Percentiles rank a stretch among this genome's conserved stretches.
Conservation (phyloP, 2,797 vertebrate species). For the Pampus argenteus region DNA sequence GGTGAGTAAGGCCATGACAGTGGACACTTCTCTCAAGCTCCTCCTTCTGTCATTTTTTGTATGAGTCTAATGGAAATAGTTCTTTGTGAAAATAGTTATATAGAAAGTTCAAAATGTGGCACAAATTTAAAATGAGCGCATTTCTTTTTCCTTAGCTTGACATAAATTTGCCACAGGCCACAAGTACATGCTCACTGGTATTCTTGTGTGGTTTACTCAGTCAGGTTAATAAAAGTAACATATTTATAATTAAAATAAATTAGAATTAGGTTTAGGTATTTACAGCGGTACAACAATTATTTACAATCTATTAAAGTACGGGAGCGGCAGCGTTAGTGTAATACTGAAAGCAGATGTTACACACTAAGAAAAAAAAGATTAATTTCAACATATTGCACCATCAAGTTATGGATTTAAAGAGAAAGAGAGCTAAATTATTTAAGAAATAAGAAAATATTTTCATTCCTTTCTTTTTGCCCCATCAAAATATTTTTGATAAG, state of each 20-base stretch:
- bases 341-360: too few species aligned
- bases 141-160: background rate
- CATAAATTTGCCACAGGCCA: background rate
- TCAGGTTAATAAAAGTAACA: too few species aligned
- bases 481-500: background rate
- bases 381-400: background rate
- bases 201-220: too few species aligned
- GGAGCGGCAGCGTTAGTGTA: background rate
- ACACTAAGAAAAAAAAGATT: background rate
- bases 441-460: background rate
- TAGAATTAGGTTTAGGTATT: too few species aligned
- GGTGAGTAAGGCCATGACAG: too few species aligned
- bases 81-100: too few species aligned
- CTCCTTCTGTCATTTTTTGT: too few species aligned
- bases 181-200: too few species aligned
- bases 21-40: too few species aligned
- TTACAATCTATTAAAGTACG: too few species aligned
- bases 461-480: background rate
- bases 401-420: background rate
- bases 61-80: background rate
- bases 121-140: background rate
- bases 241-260: too few species aligned
- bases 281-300: too few species aligned
- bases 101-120: background rate
- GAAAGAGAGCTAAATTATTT: background rate